Conservation (phyloP, 2,888 invertebrate species). For the Parnassius apollo region DNA sequence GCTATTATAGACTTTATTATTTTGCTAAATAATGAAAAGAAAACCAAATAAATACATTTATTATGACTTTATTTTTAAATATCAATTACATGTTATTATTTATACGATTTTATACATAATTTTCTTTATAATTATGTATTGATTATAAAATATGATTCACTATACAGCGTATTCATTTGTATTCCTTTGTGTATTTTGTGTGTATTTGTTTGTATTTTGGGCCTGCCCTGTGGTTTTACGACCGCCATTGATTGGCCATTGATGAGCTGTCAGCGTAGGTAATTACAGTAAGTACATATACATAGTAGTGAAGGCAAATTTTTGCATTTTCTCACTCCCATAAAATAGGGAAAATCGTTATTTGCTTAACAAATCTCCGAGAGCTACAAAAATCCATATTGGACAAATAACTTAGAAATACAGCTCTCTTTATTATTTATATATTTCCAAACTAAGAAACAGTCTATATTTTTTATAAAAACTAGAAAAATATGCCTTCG, state of each 20-base stretch:
- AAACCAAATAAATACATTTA: conserved; percentile 21
- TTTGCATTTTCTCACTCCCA: background rate
- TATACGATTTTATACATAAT: conserved; percentile 64
- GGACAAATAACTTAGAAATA: no score
- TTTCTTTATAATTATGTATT: conserved; percentile 44
- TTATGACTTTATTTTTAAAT: conserved; percentile 41
- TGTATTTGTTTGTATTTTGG: no score
- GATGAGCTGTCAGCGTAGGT: conserved; percentile 10
- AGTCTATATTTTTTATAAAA: no score
- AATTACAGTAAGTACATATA: background rate
- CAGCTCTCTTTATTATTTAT: no score
- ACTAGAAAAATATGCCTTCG: no score
- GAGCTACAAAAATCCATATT: no score
- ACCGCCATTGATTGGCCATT: no score
- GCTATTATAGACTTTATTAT: no score
- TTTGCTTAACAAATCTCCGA: no score
- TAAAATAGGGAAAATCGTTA: background rate
- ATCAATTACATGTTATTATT: conserved; percentile 70
- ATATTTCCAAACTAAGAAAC: no score
- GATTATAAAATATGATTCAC: conserved; percentile 44
- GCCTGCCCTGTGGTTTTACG: conserved; percentile 42
- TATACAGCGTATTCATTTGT: conserved; percentile 34
- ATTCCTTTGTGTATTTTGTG: no score
- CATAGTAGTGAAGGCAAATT: conserved; percentile 1
- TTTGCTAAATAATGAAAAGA: background rate